Conservation (phyloP, 92 coral and sea anemone species). For the Bergia puertoricense region DNA sequence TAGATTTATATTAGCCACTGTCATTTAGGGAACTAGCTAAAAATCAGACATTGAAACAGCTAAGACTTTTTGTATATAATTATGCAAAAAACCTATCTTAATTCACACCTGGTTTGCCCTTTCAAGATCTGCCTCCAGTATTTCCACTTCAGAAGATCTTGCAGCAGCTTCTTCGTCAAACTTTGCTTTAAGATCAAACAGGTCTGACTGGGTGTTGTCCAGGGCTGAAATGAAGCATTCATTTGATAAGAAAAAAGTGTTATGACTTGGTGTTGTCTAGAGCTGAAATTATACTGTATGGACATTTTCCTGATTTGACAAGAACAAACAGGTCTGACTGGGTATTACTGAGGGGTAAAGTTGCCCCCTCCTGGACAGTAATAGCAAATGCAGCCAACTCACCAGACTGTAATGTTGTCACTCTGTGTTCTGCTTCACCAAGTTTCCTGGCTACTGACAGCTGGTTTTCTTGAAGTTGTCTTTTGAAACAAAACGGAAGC, state of each 20-base stretch:
- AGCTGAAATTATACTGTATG: no score
- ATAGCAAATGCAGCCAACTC: background rate
- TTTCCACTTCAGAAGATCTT: slow-evolving; percentile 91
- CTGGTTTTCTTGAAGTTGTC: slow-evolving; percentile 87
- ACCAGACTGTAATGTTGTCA: slow-evolving; percentile 89
- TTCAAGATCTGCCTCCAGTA: slow-evolving; percentile 92
- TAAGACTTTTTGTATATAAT: no score
- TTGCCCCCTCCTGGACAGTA: background rate
- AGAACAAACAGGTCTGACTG: background rate
- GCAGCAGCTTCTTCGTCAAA: slow-evolving; percentile 95
- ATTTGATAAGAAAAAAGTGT: no score
- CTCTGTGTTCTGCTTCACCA: slow-evolving; percentile 96
- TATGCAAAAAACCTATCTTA: no score
- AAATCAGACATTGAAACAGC: no score
- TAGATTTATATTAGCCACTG: no score
- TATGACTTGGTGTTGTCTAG: no score
- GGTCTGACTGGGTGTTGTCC: slow-evolving; percentile 87
- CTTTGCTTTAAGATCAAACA: slow-evolving; percentile 94
- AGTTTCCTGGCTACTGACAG: slow-evolving; percentile 95
- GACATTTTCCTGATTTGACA: no score
- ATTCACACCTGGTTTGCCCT: slow-evolving; percentile 81
- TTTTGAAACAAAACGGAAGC: slow-evolving; percentile 24
- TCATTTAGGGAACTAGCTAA: no score
- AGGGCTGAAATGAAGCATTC: slow-evolving; percentile 59
- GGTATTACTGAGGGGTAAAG: background rate